Base-by-base conservation (phyloP, 1,140 invertebrate species). In the Cardiocondyla obscurior region DNA sequence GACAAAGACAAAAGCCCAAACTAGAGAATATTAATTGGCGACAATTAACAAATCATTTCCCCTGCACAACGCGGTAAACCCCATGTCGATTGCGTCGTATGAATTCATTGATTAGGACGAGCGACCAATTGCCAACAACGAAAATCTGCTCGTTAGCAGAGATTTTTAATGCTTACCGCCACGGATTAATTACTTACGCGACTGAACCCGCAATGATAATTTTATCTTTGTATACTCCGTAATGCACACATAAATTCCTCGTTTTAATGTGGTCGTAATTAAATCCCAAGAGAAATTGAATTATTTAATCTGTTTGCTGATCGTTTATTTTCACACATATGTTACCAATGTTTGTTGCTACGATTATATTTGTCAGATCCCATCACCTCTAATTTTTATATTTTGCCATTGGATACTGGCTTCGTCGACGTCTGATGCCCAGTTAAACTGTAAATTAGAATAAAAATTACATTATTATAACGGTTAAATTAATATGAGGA, bases 401-500 rank as follows among this genome's bases (percentile, higher is more conserved):
- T 65, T 39, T 67, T 14, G 22, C 14, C 10, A 39, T 53, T 42
- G 28, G 19, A 39, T 53, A 55, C 6, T 69, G 46, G 33, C 60
- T 16, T 67, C 62, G 28, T n/a, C 3, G 44, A 36, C 30, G 62
- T 14, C 39, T 49, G n/a, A 49, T 28, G 42, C 7, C 7, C 74
- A 67, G 19, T 67, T 69, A 55, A 67, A 42, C 33, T 79, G 62
- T 79, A 79, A 79, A 79, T 64, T 76, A 64, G 14, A 76, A 76
- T 62, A 64, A 76, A 76, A 55, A n/a, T n/a, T n/a, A n/a, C n/a
- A n/a, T n/a, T n/a, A n/a, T n/a, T n/a, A n/a, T n/a, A n/a, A 76
- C 12, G 49, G n/a, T 2, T 12, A n/a, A 2, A 6, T 42, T n/a
- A 79, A 67, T 22, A 53, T 53, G 19, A 51, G 55, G 16, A 51